Evolutionary conservation across 2,113 vertebrate species (phyloP).

Genomic region (Columba livia): DNA sequence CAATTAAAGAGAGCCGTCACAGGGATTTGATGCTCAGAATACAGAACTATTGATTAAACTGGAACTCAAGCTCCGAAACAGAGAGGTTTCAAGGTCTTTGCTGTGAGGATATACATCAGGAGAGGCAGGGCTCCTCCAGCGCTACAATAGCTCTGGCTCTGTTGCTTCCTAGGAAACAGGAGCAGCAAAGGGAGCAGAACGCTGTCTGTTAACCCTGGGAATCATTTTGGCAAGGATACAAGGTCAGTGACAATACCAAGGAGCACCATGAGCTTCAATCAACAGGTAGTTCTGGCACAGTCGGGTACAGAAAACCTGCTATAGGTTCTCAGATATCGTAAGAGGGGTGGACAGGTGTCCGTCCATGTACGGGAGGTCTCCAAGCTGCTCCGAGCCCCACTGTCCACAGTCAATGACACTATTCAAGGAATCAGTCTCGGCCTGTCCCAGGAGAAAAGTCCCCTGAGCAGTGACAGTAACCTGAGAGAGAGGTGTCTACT

Average conservation of each 20-base stretch:
- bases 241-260: not conserved
- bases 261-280: not conserved
- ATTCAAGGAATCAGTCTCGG: not conserved
- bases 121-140: slow-evolving; percentile 19
- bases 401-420: not conserved
- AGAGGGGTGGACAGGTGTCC: not conserved
- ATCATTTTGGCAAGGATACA: not conserved
- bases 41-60: slow-evolving; percentile 49
- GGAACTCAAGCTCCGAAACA: slow-evolving; percentile 48
- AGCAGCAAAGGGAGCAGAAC: slow-evolving; percentile 36
- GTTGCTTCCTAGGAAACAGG: slow-evolving; percentile 55
- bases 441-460: not conserved
- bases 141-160: not conserved
- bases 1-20: slow-evolving; percentile 58
- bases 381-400: not conserved
- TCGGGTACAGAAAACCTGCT: not conserved
- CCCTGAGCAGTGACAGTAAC: not conserved
- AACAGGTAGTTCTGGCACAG: not conserved
- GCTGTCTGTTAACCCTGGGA: not conserved
- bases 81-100: slow-evolving; percentile 62
- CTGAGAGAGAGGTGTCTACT: not conserved
- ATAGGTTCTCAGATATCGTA: not conserved
- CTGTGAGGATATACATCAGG: not conserved
- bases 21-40: slow-evolving; percentile 54
- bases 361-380: not conserved